phyloP scores from a whole-genome alignment of 2,888 invertebrate genomes.

The Phyto melanocephala region DNA sequence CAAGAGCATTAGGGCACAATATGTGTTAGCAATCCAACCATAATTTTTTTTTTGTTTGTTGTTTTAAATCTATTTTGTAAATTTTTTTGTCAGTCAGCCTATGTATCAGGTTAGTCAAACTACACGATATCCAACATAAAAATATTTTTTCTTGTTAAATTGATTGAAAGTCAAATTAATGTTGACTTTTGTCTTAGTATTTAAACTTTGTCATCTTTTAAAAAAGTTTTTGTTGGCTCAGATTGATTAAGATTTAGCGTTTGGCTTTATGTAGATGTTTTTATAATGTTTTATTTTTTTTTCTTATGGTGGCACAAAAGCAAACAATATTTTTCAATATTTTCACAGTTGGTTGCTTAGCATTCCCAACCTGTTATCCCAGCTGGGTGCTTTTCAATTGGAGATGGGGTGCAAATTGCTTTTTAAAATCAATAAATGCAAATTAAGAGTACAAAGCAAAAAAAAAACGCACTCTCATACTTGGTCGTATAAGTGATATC shows the following conservation, averaged over 20 bases:
- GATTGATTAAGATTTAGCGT: neutral
- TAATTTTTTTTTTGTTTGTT: neutral
- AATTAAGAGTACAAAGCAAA: neutral
- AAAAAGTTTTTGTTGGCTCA: neutral
- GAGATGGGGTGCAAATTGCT: neutral
- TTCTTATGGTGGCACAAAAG: neutral
- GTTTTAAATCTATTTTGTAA: neutral
- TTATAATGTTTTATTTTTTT: neutral
- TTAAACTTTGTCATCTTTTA: no score
- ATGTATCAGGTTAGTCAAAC: no score
- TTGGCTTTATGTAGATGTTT: conserved; percentile 1
- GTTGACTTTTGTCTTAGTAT: no score
- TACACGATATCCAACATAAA: no score
- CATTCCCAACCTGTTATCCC: no score
- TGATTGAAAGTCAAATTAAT: no score
- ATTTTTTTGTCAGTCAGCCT: neutral
- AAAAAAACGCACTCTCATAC: neutral
- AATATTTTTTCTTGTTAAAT: no score
- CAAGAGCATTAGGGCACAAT: no score
- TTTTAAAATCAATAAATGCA: conserved; percentile 10
- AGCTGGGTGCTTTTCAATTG: neutral
- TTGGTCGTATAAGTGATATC: neutral
- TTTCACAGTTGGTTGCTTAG: conserved; percentile 5
- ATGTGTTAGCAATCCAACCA: neutral
- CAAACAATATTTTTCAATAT: conserved; percentile 33